These are phyloP conservation scores for Rhingia rostrata DNA, from an alignment of 2,888 invertebrate species.

Conservation along the genomic window DNA sequence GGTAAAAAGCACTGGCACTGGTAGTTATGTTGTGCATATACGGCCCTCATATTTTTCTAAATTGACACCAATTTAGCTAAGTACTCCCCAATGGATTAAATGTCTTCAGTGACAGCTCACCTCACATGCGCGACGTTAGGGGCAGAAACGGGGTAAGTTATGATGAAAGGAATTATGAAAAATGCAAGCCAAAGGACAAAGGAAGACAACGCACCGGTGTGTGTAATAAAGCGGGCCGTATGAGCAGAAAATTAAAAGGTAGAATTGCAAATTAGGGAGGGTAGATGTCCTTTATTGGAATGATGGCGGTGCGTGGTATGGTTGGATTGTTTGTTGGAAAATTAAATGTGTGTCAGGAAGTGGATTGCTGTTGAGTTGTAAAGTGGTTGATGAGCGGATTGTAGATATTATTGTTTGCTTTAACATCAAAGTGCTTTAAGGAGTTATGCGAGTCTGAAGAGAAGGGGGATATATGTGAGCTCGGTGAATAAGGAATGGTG, in stretches of 20 bases:
- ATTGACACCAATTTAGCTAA: constrained; percentile 73
- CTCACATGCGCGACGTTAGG: constrained; percentile 22
- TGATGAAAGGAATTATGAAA: constrained; percentile 26
- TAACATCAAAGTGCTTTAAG: too few species aligned
- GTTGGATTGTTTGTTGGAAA: constrained; percentile 6
- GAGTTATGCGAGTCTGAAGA: too few species aligned
- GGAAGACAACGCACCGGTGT: constrained; percentile 66
- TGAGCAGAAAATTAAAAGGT: constrained; percentile 68
- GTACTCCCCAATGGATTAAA: constrained; percentile 71
- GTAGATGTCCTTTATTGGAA: constrained; percentile 45
- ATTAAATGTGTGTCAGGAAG: constrained; percentile 36
- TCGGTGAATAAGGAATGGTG: too few species aligned
- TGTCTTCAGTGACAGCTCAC: constrained; percentile 62
- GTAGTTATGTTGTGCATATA: constrained; percentile 25
- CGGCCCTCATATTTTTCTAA: constrained; percentile 68
- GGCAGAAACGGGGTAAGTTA: not conserved
- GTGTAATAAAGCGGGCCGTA: constrained; percentile 64
- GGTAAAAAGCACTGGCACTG: constrained; percentile 5
- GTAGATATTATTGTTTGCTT: too few species aligned
- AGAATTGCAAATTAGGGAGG: constrained; percentile 69
- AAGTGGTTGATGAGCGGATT: constrained; percentile 24
- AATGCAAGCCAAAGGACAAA: constrained; percentile 60
- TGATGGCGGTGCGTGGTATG: not conserved
- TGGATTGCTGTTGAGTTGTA: constrained; percentile 31
- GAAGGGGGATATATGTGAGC: not conserved